phyloP scores from a whole-genome alignment of 2,797 vertebrate species.

The Ispidina lecontei region DNA sequence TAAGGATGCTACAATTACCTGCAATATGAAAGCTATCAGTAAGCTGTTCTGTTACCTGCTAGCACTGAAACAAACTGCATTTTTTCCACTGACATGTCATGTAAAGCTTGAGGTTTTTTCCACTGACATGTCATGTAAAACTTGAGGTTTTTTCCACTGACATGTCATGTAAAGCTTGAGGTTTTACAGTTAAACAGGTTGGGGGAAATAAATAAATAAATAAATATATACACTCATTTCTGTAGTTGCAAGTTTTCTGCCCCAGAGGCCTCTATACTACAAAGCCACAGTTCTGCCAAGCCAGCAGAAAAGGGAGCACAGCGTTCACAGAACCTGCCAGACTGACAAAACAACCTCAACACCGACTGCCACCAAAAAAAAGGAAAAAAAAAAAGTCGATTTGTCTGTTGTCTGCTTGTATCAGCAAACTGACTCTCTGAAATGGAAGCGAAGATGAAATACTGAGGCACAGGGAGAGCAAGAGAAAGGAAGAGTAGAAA shows the following conservation, averaged over 20 bases:
- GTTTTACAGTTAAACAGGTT: not conserved
- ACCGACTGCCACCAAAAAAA: not conserved
- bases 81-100: not conserved
- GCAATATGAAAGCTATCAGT: not conserved
- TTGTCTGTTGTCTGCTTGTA: not conserved
- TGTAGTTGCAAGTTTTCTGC: not conserved
- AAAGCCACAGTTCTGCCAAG: not conserved
- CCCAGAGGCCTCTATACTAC: not conserved
- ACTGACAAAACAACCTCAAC: not conserved
- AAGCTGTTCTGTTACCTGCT: not conserved
- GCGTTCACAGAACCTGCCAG: not conserved
- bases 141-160: too few relatives aligned
- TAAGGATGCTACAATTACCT: not conserved
- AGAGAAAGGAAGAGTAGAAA: not conserved
- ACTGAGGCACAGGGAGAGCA: not conserved
- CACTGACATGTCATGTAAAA: too few relatives aligned
- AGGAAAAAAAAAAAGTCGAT: not conserved
- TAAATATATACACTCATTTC: not conserved
- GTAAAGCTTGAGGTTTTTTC: not conserved
- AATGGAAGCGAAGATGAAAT: not conserved
- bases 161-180: not conserved
- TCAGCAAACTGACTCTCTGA: not conserved
- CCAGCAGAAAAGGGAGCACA: not conserved
- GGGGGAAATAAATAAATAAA: too few relatives aligned
- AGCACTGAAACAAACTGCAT: not conserved